Percentiles rank a stretch among this genome's conserved stretches.
phyloP scores from a whole-genome alignment of 2,888 invertebrate genomes.

The Scrobipalpa atriplicella region DNA sequence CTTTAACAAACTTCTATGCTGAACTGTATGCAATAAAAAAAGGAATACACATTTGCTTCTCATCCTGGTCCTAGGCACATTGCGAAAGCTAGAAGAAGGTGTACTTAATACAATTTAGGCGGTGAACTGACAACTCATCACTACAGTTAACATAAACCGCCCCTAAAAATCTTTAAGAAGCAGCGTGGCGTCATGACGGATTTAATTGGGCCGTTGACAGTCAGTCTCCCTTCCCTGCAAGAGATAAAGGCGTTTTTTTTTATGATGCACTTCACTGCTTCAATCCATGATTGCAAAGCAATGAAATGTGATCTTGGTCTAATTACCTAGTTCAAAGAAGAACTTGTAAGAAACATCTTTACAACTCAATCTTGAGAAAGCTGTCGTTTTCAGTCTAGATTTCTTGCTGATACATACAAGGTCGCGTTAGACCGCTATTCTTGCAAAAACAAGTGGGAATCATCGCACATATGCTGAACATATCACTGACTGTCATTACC shows the following conservation, averaged over 20 bases:
- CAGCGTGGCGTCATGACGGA: no score
- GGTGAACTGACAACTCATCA: no score
- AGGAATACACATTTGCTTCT: no score
- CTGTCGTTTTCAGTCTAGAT: background rate
- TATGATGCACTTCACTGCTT: background rate
- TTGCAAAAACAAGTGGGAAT: slow-evolving; percentile 7
- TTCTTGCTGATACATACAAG: background rate
- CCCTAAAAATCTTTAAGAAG: no score
- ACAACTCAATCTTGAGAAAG: slow-evolving; percentile 8
- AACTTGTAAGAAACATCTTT: slow-evolving; percentile 3
- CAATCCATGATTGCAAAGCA: background rate
- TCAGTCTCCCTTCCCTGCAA: background rate
- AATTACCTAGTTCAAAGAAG: background rate
- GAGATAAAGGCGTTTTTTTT: background rate
- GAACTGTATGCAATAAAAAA: no score
- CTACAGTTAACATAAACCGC: no score
- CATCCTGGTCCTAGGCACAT: no score
- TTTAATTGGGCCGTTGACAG: no score
- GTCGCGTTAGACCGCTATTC: background rate
- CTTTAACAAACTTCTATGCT: no score
- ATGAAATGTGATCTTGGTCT: slow-evolving; percentile 1
- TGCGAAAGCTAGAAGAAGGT: no score
- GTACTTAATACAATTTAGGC: no score
- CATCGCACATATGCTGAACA: background rate
- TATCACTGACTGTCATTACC: background rate